Evolutionary conservation across 2,888 invertebrate species (phyloP), one percentile per base, ranked within the genome.

Genomic region (Oegoconia quadripuncta): DNA sequence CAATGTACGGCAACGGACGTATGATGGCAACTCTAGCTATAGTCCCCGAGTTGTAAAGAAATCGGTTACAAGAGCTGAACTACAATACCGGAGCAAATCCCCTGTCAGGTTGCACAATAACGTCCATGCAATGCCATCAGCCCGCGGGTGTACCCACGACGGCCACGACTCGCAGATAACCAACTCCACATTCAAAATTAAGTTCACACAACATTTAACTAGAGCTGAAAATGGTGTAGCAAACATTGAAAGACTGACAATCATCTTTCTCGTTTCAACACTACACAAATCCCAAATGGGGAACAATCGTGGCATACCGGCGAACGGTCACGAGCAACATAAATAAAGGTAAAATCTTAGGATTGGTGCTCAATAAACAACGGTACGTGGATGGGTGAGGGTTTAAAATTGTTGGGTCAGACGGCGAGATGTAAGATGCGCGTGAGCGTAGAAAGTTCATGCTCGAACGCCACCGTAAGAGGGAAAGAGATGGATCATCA

Each of bases 241-340:
- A 15, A 34, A 28, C 16, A 8, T 8, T 30, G 11, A 15, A 27
- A 37, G 41, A 33, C 35, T 41, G 34, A 49, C 45, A 44, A 61
- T 61, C 55, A 50, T 59, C 65, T 72, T 71, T 74, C 70, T 72
- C 74, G 68, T 78, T 79, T 80, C 77, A 75, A 77, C 78, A 64
- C 55, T 42, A 43, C 53, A 63, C 57, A 67, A 66, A 70, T 66
- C 67, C 65, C 57, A 63, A 72, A 66, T 64, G 63, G 67, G 74
- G 74, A 70, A 69, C 75, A 76, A 77, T 74, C 71, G 70, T 67
- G 69, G 62, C 61, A 56, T 58, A 62, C 55, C 47, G 50, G 39
- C 54, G 45, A 41, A 69, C 59, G 77, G 82, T 86, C 86, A 86
- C 86, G 86, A 84, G 58, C 63, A 67, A 75, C 75, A 80, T 84